phyloP scores from a whole-genome alignment of 2,113 vertebrate species.

The Heliornis fulica region DNA sequence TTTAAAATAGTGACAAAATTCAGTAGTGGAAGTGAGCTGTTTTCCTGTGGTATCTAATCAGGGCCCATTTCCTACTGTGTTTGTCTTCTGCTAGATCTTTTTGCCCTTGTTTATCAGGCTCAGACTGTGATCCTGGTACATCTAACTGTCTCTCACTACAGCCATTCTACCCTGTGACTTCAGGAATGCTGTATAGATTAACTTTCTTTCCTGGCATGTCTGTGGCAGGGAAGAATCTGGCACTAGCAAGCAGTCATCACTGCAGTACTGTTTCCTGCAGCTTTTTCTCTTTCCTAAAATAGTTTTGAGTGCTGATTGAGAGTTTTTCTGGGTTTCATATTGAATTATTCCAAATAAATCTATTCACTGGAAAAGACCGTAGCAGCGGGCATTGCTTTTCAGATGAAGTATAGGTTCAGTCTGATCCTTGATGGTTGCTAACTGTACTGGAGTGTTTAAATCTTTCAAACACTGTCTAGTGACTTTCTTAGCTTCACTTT shows the following conservation, averaged over 20 bases:
- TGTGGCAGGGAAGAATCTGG: background rate
- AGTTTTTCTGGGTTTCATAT: background rate
- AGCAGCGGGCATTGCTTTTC: background rate
- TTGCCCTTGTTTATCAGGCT: background rate
- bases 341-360: background rate
- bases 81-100: background rate
- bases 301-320: background rate
- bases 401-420: background rate
- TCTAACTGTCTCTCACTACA: background rate
- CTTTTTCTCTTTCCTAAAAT: background rate
- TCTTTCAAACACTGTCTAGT: background rate
- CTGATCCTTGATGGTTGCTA: background rate
- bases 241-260: background rate
- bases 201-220: background rate
- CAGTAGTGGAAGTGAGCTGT: background rate
- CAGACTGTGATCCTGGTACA: background rate
- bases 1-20: background rate
- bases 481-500: background rate
- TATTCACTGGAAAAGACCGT: background rate
- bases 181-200: slow-evolving; percentile 18
- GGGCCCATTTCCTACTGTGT: background rate
- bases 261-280: background rate
- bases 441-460: background rate
- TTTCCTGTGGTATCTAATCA: background rate
- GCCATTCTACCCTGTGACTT: background rate